phyloP scores from a whole-genome alignment of 2,113 vertebrate species.

The Notechis scutatus region DNA sequence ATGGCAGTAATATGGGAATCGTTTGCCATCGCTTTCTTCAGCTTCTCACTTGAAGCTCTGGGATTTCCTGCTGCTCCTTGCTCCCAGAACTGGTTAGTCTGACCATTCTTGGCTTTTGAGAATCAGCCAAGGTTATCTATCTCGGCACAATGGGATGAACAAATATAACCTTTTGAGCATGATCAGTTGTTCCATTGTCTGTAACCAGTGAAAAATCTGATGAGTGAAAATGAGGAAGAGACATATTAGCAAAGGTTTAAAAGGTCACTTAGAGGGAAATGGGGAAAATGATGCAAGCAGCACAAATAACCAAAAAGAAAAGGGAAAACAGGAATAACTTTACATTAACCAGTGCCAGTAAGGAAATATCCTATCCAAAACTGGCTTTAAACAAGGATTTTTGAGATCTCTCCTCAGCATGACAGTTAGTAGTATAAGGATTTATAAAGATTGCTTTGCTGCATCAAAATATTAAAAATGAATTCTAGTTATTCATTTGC shows the following conservation, averaged over 20 bases:
- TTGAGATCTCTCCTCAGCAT: background rate
- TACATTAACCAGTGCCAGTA: background rate
- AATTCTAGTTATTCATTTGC: background rate
- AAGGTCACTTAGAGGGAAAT: background rate
- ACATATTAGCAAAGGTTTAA: slow-evolving; percentile 12
- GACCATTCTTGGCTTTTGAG: background rate
- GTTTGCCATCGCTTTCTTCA: background rate
- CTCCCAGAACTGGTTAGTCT: background rate
- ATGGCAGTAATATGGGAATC: background rate
- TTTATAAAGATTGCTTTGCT: background rate
- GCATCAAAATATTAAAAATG: background rate
- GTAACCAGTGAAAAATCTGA: background rate
- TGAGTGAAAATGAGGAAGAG: slow-evolving; percentile 5
- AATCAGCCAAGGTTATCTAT: background rate
- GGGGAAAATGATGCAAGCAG: slow-evolving; percentile 25
- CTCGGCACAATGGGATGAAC: background rate
- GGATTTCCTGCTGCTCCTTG: background rate
- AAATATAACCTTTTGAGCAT: background rate
- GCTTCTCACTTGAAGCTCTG: background rate
- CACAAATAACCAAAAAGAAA: slow-evolving; percentile 22
- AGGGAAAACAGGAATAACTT: background rate
- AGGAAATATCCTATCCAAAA: background rate
- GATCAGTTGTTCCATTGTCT: background rate
- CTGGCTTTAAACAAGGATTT: background rate
- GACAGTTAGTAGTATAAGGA: background rate